Conservation (phyloP, 2,113 vertebrate genomes). For the Lontra canadensis region DNA sequence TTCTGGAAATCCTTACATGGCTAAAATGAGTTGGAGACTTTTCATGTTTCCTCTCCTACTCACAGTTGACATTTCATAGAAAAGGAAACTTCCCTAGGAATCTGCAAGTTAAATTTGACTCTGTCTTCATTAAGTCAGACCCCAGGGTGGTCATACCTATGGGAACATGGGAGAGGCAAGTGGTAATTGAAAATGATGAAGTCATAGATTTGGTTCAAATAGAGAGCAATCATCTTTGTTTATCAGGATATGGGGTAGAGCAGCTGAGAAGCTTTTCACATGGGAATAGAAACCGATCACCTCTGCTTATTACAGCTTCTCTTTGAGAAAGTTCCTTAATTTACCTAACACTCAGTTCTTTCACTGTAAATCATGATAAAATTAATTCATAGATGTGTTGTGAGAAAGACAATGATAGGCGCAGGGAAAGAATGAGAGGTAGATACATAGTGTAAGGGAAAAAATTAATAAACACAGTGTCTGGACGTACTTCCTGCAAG, state of each 20-base stretch:
- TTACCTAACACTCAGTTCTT: background rate
- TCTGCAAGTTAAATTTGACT: background rate
- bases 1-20: background rate
- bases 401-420: background rate
- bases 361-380: background rate
- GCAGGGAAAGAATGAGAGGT: background rate
- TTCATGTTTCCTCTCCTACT: background rate
- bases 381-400: background rate
- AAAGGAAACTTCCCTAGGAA: background rate
- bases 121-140: background rate
- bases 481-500: background rate
- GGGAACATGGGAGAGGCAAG: background rate
- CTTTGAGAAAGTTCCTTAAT: background rate
- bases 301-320: background rate
- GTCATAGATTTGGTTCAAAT: background rate
- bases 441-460: background rate
- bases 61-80: background rate
- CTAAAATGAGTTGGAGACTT: background rate
- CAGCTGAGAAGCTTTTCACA: background rate
- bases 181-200: background rate
- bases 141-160: background rate
- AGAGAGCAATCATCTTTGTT: background rate
- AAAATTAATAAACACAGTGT: background rate
- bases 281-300: background rate
- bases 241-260: fast-evolving